These are phyloP conservation scores for Chionomys nivalis DNA, from an alignment of 2,113 vertebrate species.

Conservation along the genomic window DNA sequence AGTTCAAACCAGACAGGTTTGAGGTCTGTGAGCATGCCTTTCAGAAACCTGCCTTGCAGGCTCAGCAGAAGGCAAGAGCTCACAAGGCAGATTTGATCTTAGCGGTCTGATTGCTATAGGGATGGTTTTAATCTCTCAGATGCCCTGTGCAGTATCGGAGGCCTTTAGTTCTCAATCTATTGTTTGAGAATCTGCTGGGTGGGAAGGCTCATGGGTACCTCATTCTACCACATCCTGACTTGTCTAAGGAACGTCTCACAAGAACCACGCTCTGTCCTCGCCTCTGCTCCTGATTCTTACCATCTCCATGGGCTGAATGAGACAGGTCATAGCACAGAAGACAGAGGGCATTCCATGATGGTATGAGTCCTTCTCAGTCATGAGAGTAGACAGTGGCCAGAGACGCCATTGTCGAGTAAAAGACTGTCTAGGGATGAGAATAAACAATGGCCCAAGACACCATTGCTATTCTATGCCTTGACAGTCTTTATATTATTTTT, in stretches of 20 bases:
- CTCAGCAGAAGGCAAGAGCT: not conserved
- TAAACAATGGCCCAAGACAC: not conserved
- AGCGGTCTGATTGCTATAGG: not conserved
- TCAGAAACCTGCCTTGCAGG: not conserved
- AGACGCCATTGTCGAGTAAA: not conserved
- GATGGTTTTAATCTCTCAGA: not conserved
- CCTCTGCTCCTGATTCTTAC: not conserved
- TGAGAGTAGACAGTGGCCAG: not conserved
- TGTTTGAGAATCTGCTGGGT: not conserved
- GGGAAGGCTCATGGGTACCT: fast-evolving
- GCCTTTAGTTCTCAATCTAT: not conserved
- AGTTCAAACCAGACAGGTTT: not conserved
- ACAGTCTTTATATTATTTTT: not conserved
- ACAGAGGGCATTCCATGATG: not conserved
- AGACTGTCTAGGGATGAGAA: not conserved
- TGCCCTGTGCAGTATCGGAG: not conserved
- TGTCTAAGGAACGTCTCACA: not conserved
- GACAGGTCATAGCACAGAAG: not conserved
- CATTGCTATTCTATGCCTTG: not conserved
- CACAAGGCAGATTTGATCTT: not conserved
- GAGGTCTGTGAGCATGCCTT: fast-evolving
- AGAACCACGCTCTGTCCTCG: not conserved
- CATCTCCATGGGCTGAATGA: too few species aligned
- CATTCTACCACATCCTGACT: not conserved
- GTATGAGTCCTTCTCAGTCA: not conserved